Percentiles rank a stretch among this genome's conserved stretches.
Conservation (phyloP, 2,888 invertebrate species). For the Polydesmus complanatus region DNA sequence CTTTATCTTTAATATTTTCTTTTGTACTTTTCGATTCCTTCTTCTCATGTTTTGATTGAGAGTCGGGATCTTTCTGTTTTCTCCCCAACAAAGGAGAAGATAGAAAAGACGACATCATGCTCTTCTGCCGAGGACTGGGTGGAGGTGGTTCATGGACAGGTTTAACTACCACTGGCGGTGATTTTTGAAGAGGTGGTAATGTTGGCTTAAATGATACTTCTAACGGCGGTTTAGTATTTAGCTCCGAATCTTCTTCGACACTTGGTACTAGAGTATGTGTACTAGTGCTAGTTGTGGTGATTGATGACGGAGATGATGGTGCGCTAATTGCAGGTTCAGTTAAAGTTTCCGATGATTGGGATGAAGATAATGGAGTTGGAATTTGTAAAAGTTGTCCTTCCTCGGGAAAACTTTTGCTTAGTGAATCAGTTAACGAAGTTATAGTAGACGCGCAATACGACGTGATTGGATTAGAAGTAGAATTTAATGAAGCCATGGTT, state of each 20-base stretch:
- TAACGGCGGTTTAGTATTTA: slow-evolving; percentile 1
- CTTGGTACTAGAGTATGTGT: slow-evolving; percentile 55
- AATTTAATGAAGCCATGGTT: background rate
- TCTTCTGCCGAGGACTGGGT: slow-evolving; percentile 4
- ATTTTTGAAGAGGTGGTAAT: background rate
- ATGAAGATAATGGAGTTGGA: slow-evolving; percentile 55
- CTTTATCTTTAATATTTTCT: slow-evolving; percentile 18
- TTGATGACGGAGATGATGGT: slow-evolving; percentile 57
- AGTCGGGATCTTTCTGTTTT: slow-evolving; percentile 14
- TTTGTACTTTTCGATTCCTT: slow-evolving; percentile 2
- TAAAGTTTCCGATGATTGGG: slow-evolving; percentile 61
- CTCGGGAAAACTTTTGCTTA: background rate
- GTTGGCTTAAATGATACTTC: background rate
- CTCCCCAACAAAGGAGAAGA: background rate
- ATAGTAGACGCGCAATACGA: slow-evolving; percentile 6
- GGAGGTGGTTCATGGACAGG: background rate
- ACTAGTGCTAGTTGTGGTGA: slow-evolving; percentile 46
- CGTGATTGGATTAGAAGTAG: background rate
- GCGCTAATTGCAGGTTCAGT: slow-evolving; percentile 49
- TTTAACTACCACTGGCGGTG: slow-evolving; percentile 9
- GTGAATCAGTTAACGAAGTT: background rate
- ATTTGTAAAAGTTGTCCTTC: slow-evolving; percentile 48
- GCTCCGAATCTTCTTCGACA: slow-evolving; percentile 27
- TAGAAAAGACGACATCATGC: background rate
- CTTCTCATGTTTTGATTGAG: slow-evolving; percentile 9